These are phyloP conservation scores for Drosophila merina DNA, from an alignment of 2,888 invertebrate genomes.

Conservation along the genomic window DNA sequence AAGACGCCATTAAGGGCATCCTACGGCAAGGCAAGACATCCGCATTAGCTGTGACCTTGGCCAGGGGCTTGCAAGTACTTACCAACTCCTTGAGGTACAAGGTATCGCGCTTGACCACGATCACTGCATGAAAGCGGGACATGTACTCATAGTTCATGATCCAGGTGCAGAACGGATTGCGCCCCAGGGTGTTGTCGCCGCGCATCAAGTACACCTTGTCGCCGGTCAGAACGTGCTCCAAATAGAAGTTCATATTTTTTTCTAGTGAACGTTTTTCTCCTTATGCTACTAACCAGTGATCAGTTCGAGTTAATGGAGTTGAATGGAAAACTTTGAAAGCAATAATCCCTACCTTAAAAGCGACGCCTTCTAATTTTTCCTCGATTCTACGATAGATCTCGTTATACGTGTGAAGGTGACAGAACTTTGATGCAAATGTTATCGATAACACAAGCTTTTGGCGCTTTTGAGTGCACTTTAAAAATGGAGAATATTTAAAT, in stretches of 20 bases:
- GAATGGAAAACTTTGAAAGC: background rate
- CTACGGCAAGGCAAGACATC: background rate
- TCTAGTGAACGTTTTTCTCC: background rate
- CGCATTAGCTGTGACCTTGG: background rate
- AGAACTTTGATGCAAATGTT: too few relatives aligned
- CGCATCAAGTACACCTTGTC: background rate
- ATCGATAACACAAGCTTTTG: too few relatives aligned
- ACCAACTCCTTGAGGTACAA: slow-evolving; percentile 4
- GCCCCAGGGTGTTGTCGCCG: background rate
- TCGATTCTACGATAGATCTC: background rate
- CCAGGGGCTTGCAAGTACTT: background rate
- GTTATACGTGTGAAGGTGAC: too few relatives aligned
- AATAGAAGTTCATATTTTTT: background rate
- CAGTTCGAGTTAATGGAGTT: background rate
- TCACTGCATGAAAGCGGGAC: slow-evolving; percentile 1
- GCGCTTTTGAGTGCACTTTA: too few relatives aligned
- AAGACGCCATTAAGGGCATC: background rate
- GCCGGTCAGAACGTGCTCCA: background rate
- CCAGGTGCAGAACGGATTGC: background rate
- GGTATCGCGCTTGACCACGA: background rate
- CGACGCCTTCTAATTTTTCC: background rate
- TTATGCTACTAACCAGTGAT: background rate
- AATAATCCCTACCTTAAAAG: background rate
- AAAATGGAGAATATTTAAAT: too few relatives aligned
- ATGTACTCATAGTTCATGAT: background rate